These are phyloP conservation scores for Cirrhinus mrigala DNA, from an alignment of 2,797 vertebrate genomes.

Conservation along the genomic window DNA sequence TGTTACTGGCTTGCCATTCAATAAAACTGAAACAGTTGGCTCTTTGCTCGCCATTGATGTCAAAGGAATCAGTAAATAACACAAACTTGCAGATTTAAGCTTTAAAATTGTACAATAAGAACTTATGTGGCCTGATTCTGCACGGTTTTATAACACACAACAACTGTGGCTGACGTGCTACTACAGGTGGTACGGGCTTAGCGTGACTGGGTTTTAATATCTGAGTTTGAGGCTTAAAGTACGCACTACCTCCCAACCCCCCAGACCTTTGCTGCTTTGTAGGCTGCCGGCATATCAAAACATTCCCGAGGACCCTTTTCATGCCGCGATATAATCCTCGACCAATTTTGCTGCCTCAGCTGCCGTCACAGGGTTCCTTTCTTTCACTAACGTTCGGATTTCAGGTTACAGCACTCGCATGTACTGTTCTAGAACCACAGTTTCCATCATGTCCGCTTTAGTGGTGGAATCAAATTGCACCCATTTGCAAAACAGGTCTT, in stretches of 20 bases:
- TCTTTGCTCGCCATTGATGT: neutral
- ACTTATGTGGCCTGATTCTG: neutral
- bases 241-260: neutral
- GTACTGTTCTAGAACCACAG: neutral
- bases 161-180: neutral
- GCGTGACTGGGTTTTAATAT: no score
- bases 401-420: neutral
- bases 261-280: neutral
- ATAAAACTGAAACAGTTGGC: neutral
- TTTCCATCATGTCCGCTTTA: neutral
- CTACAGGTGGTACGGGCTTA: neutral
- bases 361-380: neutral
- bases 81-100: neutral
- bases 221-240: neutral
- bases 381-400: neutral
- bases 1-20: neutral
- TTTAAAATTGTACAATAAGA: neutral
- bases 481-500: conserved; percentile 32
- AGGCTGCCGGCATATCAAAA: neutral
- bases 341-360: neutral
- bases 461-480: neutral
- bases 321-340: neutral
- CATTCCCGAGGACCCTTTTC: neutral
- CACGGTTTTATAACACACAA: neutral
- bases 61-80: neutral